Base-by-base conservation (phyloP, 64 coral and sea anemone genomes). In the Montipora foliosa region DNA sequence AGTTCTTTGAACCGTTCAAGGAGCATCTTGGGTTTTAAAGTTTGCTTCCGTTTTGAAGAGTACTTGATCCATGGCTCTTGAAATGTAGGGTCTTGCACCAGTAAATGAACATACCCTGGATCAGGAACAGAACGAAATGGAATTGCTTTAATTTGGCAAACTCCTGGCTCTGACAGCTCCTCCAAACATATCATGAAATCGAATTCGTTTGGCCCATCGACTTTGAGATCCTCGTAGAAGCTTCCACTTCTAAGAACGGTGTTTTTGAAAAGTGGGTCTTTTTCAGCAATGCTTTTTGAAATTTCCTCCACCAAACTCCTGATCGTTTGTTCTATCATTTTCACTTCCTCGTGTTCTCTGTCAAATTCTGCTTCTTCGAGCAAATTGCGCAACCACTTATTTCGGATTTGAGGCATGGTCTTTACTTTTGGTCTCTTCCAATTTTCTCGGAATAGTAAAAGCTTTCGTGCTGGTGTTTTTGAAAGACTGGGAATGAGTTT, bases 111-210 rank as follows among this genome's bases (percentile, higher is more conserved):
- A 14, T 94, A 94, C 4, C 93, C 93, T 0, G 93, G 93, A 17
- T 94, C 93, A 11, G 13, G 87, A 90, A 94, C 93, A 8, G 93
- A 67, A 16, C 87, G 93, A 67, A 90, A 57, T 21, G 93, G 93
- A 78, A 90, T 94, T 8, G 61, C 79, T 90, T 84, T 90, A 6
- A 53, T 68, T 47, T 67, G 24, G 49, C 93, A 94, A 14, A 90
- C 87, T 2, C 71, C 93, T 15, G 79, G 24, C 60, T 55, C 20
- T 11, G 87, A 94, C n/a, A 94, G 47, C 37, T 94, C 55, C 1
- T 57, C 89, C 15, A 94, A 8, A 67, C 93, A 94, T 22, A 94
- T 44, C 93, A 94, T 94, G 37, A 55, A 94, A 84, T 94, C 93
- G 15, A 94, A 94, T 59, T 94, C 93, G 45, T 94, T 82, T 2